Evolutionary conservation across 2,888 invertebrate genomes (phyloP), one percentile per base, ranked within the genome.

Genomic region (Netelia inedita): DNA sequence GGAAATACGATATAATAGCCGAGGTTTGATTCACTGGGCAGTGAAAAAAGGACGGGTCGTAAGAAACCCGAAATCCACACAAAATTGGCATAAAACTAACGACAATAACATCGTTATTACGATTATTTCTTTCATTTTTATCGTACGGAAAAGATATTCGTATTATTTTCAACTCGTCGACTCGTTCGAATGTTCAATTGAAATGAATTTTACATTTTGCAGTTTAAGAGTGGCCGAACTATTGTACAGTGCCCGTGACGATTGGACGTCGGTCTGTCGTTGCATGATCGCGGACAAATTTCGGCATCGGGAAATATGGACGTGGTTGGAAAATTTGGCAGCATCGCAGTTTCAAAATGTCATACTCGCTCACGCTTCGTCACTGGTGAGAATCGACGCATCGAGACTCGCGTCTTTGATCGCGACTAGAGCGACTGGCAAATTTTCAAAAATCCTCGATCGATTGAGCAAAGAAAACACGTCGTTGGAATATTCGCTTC

Each of bases 261-360:
- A 94, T 83, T 94, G 93, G 93, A 85, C 90, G 23, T 90, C 93
- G 0, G 93, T 93, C 19, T 93, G 93, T 84, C 90, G 89, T 86
- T 94, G 93, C 80, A 90, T 93, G 88, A 90, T 92, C 69, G 82
- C 89, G 11, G 92, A 94, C 85, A 80, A 89, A 10, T 87, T 87
- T 3, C 88, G 93, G 65, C 91, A 92, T 79, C 88, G 90, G 41
- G 93, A 93, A 35, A 89, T 94, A 14, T 92, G 93, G 91, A 85
- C 90, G 28, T 92, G 93, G 90, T 80, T 94, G 6, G 92, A 93
- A 68, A 89, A 89, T 82, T 83, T 93, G 59, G 82, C 92, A 9
- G 81, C 88, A 0, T 89, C 82, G 68, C 90, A 91, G 21, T 86
- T 93, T 74, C 86, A 90, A 11, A 82, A 86, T 61, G 92, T 93